phyloP scores from a whole-genome alignment of 1,140 invertebrate species.

The Hylaeus volcanicus region DNA sequence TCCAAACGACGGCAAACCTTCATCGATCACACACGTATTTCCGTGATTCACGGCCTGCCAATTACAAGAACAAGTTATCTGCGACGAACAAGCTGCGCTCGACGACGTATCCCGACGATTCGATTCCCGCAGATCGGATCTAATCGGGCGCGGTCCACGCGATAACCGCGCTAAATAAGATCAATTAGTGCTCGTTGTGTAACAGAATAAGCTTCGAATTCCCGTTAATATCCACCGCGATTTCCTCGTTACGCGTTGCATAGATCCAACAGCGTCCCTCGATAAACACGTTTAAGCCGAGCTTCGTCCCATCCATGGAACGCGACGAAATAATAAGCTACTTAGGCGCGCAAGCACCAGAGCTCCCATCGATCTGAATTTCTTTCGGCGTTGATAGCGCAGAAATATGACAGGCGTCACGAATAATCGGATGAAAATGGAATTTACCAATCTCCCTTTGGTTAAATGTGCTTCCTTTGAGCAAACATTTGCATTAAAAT shows the following conservation, averaged over 20 bases:
- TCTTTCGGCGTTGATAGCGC: not conserved
- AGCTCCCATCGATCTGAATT: not conserved
- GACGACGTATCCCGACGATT: not conserved
- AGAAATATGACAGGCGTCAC: not conserved
- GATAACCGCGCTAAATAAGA: slow-evolving; percentile 16
- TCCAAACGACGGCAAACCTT: slow-evolving; percentile 20
- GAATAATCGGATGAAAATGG: not conserved
- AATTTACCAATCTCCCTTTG: not conserved
- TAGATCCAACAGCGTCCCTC: not conserved
- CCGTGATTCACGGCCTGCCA: slow-evolving; percentile 14
- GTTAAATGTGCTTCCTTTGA: too few species aligned
- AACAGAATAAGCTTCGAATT: slow-evolving; percentile 29
- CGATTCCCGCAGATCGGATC: not conserved
- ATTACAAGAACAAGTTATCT: slow-evolving; percentile 33
- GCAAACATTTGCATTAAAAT: too few species aligned
- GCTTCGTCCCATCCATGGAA: not conserved
- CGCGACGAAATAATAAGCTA: slow-evolving; percentile 15
- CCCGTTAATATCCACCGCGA: slow-evolving; percentile 24
- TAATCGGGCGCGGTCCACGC: not conserved
- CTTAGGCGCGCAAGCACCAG: not conserved
- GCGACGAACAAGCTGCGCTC: not conserved
- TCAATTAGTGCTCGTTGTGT: slow-evolving; percentile 14
- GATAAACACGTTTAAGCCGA: slow-evolving; percentile 12
- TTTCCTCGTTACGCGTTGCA: slow-evolving; percentile 13
- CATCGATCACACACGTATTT: slow-evolving; percentile 17